Evolutionary conservation across 2,888 invertebrate species (phyloP), one percentile per base, ranked within the genome.

Genomic region (Steinernema hermaphroditum): DNA sequence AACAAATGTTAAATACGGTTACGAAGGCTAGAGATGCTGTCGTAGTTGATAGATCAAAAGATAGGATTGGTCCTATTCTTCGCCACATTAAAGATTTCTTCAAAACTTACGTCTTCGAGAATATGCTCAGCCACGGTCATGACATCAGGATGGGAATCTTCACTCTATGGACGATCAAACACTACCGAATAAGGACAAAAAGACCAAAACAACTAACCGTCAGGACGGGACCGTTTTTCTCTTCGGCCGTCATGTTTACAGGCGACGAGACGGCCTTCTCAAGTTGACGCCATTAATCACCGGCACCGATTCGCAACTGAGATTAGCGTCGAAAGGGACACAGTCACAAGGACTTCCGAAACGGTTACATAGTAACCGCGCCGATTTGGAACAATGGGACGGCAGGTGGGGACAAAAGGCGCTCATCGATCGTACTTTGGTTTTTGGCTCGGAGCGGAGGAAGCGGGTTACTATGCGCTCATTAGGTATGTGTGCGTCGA

Each of bases 281-380:
- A 46, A 16, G 46, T 46, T 19, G 19, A 37, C 37, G 46, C 46
- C 46, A 46, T 46, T n/a, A 46, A 46, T 46, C 46, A 46, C 46
- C 16, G n/a, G 19, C 19, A 16, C 6, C 16, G 46, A 16, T 41
- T 8, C 41, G 46, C 4, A 46, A n/a, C 19, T 4, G 2, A 46
- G 46, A 46, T 46, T 6, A 46, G 46, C 46, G 19, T n/a, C 16
- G 46, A n/a, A 46, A 16, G 19, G 46, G 19, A 46, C n/a, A n/a
- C 46, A 2, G 6, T 46, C 9, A 16, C n/a, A 46, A 46, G 46
- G 6, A 4, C 19, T 6, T 19, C 46, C n/a, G n/a, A 46, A 46
- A 46, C 46, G 46, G 46, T 46, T n/a, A 19, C 46, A 46, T 46
- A 46, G 46, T 46, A 46, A 46, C 46, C 8, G 46, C 2, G n/a